A percentile compares a stretch with the other conserved stretches of the same genome.
These are phyloP conservation scores for Dione juno DNA, from an alignment of 2,888 invertebrate species.

Conservation along the genomic window DNA sequence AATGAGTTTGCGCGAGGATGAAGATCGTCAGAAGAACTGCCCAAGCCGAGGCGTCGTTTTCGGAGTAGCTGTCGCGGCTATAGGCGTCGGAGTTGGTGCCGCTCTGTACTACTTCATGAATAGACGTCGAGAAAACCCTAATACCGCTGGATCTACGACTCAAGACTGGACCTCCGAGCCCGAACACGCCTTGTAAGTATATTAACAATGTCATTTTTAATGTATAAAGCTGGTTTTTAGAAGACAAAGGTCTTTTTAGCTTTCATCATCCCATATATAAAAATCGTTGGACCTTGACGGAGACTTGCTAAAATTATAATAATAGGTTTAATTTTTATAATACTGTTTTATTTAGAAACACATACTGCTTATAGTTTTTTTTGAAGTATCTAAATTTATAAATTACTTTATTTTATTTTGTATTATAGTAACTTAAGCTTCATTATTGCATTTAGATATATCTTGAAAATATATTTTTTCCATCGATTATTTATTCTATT, in stretches of 20 bases:
- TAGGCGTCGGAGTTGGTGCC: constrained; percentile 76
- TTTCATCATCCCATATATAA: constrained; percentile 9
- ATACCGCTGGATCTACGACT: constrained; percentile 63
- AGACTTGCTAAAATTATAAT: not conserved
- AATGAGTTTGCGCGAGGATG: constrained; percentile 73
- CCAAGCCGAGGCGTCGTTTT: constrained; percentile 69
- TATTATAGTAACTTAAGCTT: too few relatives aligned
- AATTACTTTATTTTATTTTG: too few relatives aligned
- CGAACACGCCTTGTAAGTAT: constrained; percentile 50
- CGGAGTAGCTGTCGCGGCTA: constrained; percentile 71
- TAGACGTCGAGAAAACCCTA: constrained; percentile 64
- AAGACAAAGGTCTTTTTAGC: not conserved
- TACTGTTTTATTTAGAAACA: too few relatives aligned
- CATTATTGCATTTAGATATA: too few relatives aligned
- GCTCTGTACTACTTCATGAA: constrained; percentile 75
- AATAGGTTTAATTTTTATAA: constrained; percentile 7
- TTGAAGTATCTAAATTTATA: too few relatives aligned
- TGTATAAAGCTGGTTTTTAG: not conserved
- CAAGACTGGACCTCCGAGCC: constrained; percentile 60
- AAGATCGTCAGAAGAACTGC: constrained; percentile 63
- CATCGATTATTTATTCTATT: too few relatives aligned
- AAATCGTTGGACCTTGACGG: constrained; percentile 15
- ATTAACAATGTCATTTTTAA: not conserved
- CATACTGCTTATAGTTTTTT: too few relatives aligned
- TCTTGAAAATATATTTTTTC: too few relatives aligned